phyloP scores from a whole-genome alignment of 2,888 invertebrate genomes.

The Rhagonycha lutea region DNA sequence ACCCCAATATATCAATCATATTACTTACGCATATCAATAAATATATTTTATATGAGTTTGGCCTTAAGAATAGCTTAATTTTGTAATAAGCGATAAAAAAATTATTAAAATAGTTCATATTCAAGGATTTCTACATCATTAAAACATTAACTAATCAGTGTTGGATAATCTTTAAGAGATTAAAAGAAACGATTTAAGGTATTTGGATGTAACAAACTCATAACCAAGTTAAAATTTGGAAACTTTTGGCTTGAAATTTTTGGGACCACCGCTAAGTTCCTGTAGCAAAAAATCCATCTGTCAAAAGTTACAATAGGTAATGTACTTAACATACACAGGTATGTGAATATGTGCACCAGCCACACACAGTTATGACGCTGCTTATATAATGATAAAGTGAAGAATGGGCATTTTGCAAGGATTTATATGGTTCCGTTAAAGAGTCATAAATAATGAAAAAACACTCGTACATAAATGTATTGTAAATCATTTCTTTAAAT shows the following conservation, averaged over 20 bases:
- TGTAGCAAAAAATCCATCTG: slow-evolving; percentile 20
- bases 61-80: neutral
- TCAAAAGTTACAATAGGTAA: slow-evolving; percentile 22
- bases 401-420: slow-evolving; percentile 13
- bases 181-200: neutral
- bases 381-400: slow-evolving; percentile 8
- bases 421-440: slow-evolving; percentile 23
- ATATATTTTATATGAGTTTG: slow-evolving; percentile 18
- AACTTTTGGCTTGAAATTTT: neutral
- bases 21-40: slow-evolving; percentile 52
- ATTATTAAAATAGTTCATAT: neutral
- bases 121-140: slow-evolving; percentile 8
- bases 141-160: neutral
- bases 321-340: slow-evolving; percentile 23
- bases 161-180: neutral
- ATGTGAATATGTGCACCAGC: slow-evolving; percentile 19
- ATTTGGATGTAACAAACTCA: neutral
- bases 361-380: slow-evolving; percentile 16
- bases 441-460: slow-evolving; percentile 15
- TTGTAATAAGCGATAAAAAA: neutral
- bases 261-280: slow-evolving; percentile 11
- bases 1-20: slow-evolving; percentile 54
- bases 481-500: slow-evolving; percentile 16
- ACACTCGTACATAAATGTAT: neutral
- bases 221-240: neutral